A percentile compares a stretch with the other conserved stretches of the same genome.
phyloP scores from a whole-genome alignment of 2,113 vertebrate genomes.

The Cryptomyrus ogoouensis region DNA sequence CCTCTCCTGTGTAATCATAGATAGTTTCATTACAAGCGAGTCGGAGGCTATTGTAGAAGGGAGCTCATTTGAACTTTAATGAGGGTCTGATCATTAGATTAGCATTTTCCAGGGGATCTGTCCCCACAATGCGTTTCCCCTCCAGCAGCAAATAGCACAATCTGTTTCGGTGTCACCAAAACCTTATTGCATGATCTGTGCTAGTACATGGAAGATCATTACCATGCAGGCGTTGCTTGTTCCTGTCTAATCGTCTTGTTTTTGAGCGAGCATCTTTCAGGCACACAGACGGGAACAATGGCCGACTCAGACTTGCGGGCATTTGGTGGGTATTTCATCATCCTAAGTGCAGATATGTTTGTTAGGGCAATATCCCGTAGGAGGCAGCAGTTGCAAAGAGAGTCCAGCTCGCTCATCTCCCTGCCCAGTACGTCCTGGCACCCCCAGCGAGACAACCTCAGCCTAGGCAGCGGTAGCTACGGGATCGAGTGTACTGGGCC shows the following conservation, averaged over 20 bases:
- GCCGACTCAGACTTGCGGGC: not conserved
- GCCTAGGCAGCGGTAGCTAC: conserved; percentile 57
- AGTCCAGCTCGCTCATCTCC: conserved; percentile 20
- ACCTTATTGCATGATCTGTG: conserved; percentile 31
- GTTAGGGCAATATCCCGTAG: conserved; percentile 49
- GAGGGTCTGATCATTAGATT: not conserved
- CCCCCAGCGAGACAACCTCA: conserved; percentile 39
- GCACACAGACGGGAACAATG: not conserved
- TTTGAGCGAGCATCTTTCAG: not conserved
- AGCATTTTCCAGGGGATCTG: not conserved
- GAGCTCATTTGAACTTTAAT: not conserved
- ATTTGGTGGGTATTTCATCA: not conserved
- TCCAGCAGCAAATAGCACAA: not conserved
- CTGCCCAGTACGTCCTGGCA: not conserved
- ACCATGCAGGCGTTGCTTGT: not conserved
- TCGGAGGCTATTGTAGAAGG: not conserved
- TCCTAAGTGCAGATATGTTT: conserved; percentile 57
- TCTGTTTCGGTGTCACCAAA: not conserved
- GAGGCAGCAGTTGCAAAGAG: conserved; percentile 30
- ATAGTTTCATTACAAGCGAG: not conserved
- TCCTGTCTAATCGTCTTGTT: not conserved
- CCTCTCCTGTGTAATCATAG: not conserved
- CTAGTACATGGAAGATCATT: conserved; percentile 1
- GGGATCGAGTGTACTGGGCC: conserved; percentile 59
- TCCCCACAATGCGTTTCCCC: not conserved